Conservation (phyloP, 2,888 invertebrate species). For the Noctuana brunneofusca region DNA sequence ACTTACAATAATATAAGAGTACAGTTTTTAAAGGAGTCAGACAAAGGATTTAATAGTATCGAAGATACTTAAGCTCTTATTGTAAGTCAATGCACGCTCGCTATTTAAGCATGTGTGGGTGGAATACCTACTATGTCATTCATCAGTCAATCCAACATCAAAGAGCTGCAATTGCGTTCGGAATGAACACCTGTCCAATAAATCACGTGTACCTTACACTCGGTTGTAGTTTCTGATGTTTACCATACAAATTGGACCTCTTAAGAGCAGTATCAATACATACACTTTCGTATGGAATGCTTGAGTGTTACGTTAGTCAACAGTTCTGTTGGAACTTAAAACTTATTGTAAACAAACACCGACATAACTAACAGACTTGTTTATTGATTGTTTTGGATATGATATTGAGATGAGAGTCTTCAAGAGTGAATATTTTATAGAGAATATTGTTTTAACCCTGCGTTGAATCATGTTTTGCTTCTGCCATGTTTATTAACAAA, state of each 20-base stretch:
- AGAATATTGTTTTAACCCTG: background rate
- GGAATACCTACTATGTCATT: slow-evolving; percentile 28
- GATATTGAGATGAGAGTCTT: background rate
- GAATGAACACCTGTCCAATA: slow-evolving; percentile 34
- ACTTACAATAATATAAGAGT: background rate
- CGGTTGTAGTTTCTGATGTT: slow-evolving; percentile 10
- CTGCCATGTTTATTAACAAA: background rate
- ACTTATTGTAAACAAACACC: slow-evolving; percentile 17
- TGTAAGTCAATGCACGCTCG: slow-evolving; percentile 25
- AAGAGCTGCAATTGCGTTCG: slow-evolving; percentile 31
- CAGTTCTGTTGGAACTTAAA: slow-evolving; percentile 8
- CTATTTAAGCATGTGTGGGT: slow-evolving; percentile 29
- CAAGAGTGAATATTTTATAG: background rate
- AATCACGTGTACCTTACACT: slow-evolving; percentile 28
- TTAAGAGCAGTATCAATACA: slow-evolving; percentile 26
- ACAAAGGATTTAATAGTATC: slow-evolving; percentile 9
- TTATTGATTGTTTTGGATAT: slow-evolving; percentile 8
- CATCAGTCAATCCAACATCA: slow-evolving; percentile 32
- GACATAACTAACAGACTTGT: slow-evolving; percentile 10
- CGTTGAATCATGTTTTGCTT: background rate
- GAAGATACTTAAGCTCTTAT: background rate
- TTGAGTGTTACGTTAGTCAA: slow-evolving; percentile 21
- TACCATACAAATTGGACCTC: slow-evolving; percentile 27
- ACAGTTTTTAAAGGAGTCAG: background rate
- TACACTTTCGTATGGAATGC: slow-evolving; percentile 9